Evolutionary conservation across 2,797 vertebrate genomes (phyloP).

Genomic region (Tarsius wallacei): DNA sequence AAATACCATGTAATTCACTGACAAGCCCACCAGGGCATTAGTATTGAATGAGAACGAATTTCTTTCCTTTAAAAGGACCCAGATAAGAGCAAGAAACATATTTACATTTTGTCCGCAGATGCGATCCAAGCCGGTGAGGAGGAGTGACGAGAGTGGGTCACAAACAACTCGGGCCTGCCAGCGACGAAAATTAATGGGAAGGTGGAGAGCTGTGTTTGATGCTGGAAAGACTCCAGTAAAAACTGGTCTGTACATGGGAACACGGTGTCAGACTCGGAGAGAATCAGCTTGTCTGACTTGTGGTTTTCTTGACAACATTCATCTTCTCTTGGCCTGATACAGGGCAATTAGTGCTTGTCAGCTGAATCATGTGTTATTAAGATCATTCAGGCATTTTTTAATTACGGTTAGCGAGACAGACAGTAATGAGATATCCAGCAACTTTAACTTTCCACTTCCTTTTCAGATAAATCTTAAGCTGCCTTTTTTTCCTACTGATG

Average conservation of each 20-base stretch:
- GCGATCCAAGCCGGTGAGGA: slow-evolving; percentile 67
- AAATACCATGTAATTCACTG: slow-evolving; percentile 68
- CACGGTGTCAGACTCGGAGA: slow-evolving; percentile 94
- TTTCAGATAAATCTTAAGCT: slow-evolving; percentile 88
- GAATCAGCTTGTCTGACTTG: slow-evolving; percentile 95
- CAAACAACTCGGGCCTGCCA: slow-evolving; percentile 89
- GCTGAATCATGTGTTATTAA: slow-evolving; percentile 94
- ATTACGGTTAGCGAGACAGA: slow-evolving; percentile 93
- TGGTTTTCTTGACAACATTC: slow-evolving; percentile 95
- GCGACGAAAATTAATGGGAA: slow-evolving; percentile 89
- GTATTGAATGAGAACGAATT: slow-evolving; percentile 72
- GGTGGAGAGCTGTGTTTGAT: slow-evolving; percentile 92
- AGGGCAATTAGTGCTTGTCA: slow-evolving; percentile 95
- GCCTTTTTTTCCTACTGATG: slow-evolving; percentile 77
- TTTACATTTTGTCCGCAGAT: slow-evolving; percentile 88
- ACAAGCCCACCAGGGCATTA: slow-evolving; percentile 73
- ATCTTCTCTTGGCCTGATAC: slow-evolving; percentile 93
- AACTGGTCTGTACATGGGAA: slow-evolving; percentile 97
- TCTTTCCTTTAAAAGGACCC: slow-evolving; percentile 63
- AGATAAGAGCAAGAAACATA: slow-evolving; percentile 87
- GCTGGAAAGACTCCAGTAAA: slow-evolving; percentile 95
- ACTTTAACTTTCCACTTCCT: slow-evolving; percentile 92
- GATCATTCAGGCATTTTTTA: slow-evolving; percentile 94
- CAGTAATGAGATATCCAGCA: slow-evolving; percentile 91
- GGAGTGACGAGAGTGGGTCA: slow-evolving; percentile 85